These are phyloP conservation scores for Dendrocincla fuliginosa DNA, from an alignment of 2,797 vertebrate genomes.

Conservation along the genomic window DNA sequence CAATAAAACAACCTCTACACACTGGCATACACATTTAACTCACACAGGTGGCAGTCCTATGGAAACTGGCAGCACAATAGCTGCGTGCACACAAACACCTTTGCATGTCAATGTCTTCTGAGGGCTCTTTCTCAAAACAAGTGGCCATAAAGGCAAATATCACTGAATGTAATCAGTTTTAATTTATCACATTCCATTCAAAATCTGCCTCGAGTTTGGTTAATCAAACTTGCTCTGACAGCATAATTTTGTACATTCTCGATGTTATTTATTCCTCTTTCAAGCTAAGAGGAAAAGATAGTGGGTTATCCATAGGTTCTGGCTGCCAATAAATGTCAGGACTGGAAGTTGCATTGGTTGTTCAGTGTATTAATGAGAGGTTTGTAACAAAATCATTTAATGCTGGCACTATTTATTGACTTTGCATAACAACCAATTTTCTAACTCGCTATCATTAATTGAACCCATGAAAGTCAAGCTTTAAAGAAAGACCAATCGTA, in stretches of 20 bases:
- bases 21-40: not conserved
- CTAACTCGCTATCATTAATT: not conserved
- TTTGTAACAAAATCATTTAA: not conserved
- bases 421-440: slow-evolving; percentile 5
- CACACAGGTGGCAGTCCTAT: accelerated
- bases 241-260: not conserved
- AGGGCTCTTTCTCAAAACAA: not conserved
- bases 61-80: not conserved
- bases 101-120: accelerated
- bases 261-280: not conserved
- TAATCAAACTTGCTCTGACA: not conserved
- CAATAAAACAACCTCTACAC: not conserved
- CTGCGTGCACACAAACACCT: not conserved
- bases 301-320: not conserved
- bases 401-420: not conserved
- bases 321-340: not conserved
- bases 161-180: not conserved
- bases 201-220: not conserved
- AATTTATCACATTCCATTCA: not conserved
- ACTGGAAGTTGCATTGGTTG: not conserved
- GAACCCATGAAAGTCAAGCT: not conserved
- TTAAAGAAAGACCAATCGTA: not conserved
- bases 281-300: not conserved
- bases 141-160: not conserved
- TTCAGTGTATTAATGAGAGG: not conserved